Base-by-base conservation (phyloP, 2,888 invertebrate genomes). In the Diarsia dahlii region DNA sequence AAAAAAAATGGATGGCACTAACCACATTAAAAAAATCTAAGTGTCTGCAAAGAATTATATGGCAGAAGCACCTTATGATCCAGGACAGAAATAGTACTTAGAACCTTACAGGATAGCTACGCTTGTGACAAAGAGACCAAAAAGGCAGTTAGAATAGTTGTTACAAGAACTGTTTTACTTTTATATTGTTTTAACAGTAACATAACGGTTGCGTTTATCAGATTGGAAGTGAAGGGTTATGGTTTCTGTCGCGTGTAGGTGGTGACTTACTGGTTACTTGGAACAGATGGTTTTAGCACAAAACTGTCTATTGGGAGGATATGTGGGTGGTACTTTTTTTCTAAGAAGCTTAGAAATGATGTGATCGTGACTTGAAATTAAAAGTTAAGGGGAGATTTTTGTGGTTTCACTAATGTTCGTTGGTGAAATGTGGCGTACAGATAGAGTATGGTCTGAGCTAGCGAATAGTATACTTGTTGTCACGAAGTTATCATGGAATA, bases 141-240 rank as follows among this genome's bases (percentile, higher is more conserved):
- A 62, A 81, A 15, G 20, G 23, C n/a, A 18, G 64, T 46, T 65
- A 28, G 1, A 56, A 62, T 23, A 50, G 62, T 75, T 34, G 54
- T 81, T 60, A 46, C 12, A 45, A 69, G 45, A 77, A 66, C 66
- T 78, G 66, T 71, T 46, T 67, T 66, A 78, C 13, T 82, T 83
- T 83, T 84, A 73, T 79, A 62, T 79, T n/a, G 64, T 69, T 73
- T 71, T 34, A 60, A 70, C 84, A 28, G 80, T 56, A 48, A 80
- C 13, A 12, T 73, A 75, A 68, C 81, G 54, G 81, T 74, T 48
- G 3, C 34, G 20, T 39, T 85, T 85, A 85, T 84, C 82, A 62
- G 85, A 72, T 75, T 63, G 46, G 39, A 85, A 82, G 74, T 78
- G 82, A 81, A 84, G 67, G 74, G 67, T 68, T 67, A 84, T 65